Evolutionary conservation across 2,113 vertebrate species (phyloP).

Genomic region (Prinia subflava): DNA sequence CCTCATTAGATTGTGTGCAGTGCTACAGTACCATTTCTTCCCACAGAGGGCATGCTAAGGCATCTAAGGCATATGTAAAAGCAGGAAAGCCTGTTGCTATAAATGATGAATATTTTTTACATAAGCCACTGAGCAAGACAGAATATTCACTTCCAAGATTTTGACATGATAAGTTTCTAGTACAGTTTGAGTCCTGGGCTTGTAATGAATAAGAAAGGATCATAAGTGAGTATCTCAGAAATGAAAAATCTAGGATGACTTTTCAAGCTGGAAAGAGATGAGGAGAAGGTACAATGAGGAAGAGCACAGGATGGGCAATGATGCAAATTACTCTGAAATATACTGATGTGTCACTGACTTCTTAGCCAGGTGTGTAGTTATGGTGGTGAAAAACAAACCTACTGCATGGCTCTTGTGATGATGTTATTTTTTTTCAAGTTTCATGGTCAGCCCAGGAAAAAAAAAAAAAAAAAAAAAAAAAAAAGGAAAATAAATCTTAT

Average conservation of each 20-base stretch:
- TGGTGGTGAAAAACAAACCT: not conserved
- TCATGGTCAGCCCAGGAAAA: not conserved
- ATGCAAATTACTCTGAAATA: not conserved
- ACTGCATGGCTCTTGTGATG: not conserved
- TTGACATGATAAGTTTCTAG: not conserved
- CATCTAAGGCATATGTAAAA: not conserved
- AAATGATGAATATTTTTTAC: not conserved
- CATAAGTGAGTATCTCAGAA: not conserved
- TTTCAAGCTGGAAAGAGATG: not conserved
- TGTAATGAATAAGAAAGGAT: not conserved
- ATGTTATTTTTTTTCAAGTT: not conserved
- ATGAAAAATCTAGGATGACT: not conserved
- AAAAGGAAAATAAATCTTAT: not conserved
- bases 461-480: not conserved
- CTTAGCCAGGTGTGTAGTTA: not conserved
- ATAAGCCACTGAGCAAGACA: not conserved
- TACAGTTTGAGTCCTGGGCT: not conserved
- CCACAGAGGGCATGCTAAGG: not conserved
- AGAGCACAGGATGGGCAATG: not conserved
- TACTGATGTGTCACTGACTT: not conserved
- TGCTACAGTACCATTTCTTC: not conserved
- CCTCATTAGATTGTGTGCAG: not conserved
- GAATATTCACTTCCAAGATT: not conserved
- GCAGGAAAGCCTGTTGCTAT: not conserved
- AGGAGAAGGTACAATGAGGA: not conserved